These are phyloP conservation scores for Psilanteris sp. DNA, from an alignment of 1,140 invertebrate species.

Conservation along the genomic window DNA sequence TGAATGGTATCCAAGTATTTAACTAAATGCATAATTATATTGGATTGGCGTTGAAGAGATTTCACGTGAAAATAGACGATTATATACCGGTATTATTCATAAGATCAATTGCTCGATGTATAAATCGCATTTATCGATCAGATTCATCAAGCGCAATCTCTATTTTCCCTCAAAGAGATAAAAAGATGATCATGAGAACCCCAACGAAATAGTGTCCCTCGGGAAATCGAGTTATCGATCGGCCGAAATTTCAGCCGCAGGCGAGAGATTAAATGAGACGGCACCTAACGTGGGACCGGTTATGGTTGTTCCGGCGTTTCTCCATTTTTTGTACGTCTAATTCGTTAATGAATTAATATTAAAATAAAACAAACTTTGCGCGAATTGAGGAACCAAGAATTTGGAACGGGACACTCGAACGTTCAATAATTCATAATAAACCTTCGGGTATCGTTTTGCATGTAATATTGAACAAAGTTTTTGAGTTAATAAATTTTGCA, in stretches of 20 bases:
- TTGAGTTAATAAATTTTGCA: no score
- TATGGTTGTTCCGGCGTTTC: constrained; percentile 17
- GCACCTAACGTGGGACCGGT: constrained; percentile 23
- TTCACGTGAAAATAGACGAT: not conserved
- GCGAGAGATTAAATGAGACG: constrained; percentile 45
- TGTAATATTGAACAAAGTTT: no score
- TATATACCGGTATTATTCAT: not conserved
- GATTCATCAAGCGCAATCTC: constrained; percentile 49
- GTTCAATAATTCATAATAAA: no score
- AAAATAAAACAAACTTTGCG: no score
- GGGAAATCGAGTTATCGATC: constrained; percentile 64
- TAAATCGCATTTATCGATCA: constrained; percentile 45
- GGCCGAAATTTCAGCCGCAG: constrained; percentile 55
- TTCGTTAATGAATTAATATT: constrained; percentile 22
- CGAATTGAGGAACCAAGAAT: no score
- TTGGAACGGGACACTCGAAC: no score
- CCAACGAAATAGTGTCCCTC: constrained; percentile 45
- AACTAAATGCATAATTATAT: no score
- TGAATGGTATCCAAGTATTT: no score
- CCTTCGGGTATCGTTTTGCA: no score
- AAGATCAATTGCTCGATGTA: constrained; percentile 13
- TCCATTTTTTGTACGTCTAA: not conserved
- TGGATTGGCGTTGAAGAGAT: no score
- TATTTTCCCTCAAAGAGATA: constrained; percentile 41
- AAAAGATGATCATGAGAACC: constrained; percentile 44